Percentiles rank a stretch among this genome's conserved stretches.
phyloP scores from a whole-genome alignment of 2,113 vertebrate genomes.

The Oreochromis niloticus region DNA sequence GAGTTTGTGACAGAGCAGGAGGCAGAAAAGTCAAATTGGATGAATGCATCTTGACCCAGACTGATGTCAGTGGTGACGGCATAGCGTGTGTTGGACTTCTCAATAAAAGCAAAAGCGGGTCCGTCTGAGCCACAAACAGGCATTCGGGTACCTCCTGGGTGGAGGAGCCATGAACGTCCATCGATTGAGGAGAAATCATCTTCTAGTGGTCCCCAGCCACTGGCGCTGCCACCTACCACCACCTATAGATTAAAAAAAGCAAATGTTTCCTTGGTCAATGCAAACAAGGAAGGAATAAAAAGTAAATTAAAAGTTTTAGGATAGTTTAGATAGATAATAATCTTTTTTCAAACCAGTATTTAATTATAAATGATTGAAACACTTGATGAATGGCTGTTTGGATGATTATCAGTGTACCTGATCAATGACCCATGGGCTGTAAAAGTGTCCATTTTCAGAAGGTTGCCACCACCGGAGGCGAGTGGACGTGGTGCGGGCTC shows the following conservation, averaged over 20 bases:
- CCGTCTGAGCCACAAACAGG: conserved; percentile 93
- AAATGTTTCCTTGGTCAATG: not conserved
- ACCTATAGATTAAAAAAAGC: conserved; percentile 70
- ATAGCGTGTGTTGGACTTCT: conserved; percentile 96
- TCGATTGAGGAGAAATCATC: conserved; percentile 90
- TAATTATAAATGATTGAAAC: not conserved
- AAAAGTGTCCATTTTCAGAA: conserved; percentile 90
- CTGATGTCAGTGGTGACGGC: conserved; percentile 93
- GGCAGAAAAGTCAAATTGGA: conserved; percentile 97
- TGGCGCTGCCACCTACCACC: conserved; percentile 94
- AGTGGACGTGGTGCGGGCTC: conserved; percentile 82
- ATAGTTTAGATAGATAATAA: not conserved
- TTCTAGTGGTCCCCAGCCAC: conserved; percentile 91
- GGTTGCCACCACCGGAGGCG: conserved; percentile 98
- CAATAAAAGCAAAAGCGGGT: conserved; percentile 94
- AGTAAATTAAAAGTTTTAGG: not conserved
- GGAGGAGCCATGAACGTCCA: conserved; percentile 92
- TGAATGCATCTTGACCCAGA: conserved; percentile 89
- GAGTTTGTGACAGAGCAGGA: conserved; percentile 97
- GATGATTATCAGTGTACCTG: conserved; percentile 52
- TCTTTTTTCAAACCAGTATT: not conserved
- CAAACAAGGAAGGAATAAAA: not conserved
- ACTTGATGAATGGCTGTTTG: not conserved
- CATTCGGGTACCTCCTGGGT: conserved; percentile 94
- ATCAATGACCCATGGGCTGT: conserved; percentile 95